Base-by-base conservation (phyloP, 2,113 vertebrate genomes). In the Mus pahari region DNA sequence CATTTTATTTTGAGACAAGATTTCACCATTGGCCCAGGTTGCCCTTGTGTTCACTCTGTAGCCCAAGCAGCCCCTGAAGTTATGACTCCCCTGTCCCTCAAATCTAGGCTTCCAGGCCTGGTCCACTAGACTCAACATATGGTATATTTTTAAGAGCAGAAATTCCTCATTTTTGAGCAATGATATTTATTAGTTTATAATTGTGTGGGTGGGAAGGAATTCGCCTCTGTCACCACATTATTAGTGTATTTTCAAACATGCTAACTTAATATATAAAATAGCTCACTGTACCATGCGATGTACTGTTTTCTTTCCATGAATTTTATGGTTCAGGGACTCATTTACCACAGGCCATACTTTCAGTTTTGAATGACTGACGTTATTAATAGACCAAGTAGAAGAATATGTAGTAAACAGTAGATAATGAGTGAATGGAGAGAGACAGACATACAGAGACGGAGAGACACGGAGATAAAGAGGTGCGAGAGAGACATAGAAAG, bases 171-270 rank as follows among this genome's bases (percentile, higher is more conserved):
- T 83, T 90, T 70, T 75, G 5, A 9, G 48, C 31, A 70, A 62
- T 39, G 3, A 28, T 48, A 89, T 68, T 48, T 45, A 68, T 45
- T 64, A 13, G 1, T n/a, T 42, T 78, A 50, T 17, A 83, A 45
- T 62, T 13, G 14, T 36, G 14, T 9, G 73, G 9, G 50, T 58
- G 20, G 78, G 33, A 39, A 89, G 64, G n/a, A 64, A 70, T 45
- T 19, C 79, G 68, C 8, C 60, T 28, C 60, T 84, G 82, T 68
- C 83, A 68, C 83, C 39, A 86, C 60, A 66, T 86, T 86, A 86
- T 86, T 66, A 86, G 60, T 50, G 24, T 86, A 68, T 86, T 86
- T 86, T 83, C 81, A 62, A 62, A 83, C 82, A 64, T 48, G 60
- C 31, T 68, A 86, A 22, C 62, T 68, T 86, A 20, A 36, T 50